Percentiles rank a stretch among this genome's conserved stretches.
These are phyloP conservation scores for Onychorhynchus coronatus DNA, from an alignment of 2,113 vertebrate species.

Conservation along the genomic window DNA sequence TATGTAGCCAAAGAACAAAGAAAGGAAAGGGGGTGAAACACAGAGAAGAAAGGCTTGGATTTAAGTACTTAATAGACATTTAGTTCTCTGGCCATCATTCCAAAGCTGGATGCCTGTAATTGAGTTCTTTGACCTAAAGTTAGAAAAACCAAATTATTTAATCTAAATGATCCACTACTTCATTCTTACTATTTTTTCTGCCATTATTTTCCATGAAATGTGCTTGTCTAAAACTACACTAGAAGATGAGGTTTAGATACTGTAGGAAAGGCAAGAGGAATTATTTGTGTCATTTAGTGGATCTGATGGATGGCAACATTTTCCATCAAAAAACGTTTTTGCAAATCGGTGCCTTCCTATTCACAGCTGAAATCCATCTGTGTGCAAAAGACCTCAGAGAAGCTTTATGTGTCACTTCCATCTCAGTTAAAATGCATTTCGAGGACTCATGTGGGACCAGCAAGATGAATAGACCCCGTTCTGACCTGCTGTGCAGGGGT, in stretches of 20 bases:
- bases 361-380: neutral
- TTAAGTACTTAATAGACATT: neutral
- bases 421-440: conserved; percentile 3
- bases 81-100: neutral
- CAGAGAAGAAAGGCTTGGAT: neutral
- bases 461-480: conserved; percentile 21
- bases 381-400: neutral
- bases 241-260: neutral
- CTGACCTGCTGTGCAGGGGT: neutral
- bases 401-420: neutral
- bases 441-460: conserved; percentile 5
- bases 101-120: neutral
- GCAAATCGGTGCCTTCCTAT: neutral
- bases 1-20: neutral
- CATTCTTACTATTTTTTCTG: neutral
- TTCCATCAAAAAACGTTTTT: neutral
- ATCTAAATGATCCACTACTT: neutral
- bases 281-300: neutral
- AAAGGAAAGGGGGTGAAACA: neutral
- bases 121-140: neutral
- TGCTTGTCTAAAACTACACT: neutral
- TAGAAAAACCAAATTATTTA: neutral
- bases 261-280: neutral
- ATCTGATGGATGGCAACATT: neutral
- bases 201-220: neutral